These are phyloP conservation scores for Zophobas atratus DNA, from an alignment of 1,140 invertebrate species.

Conservation along the genomic window DNA sequence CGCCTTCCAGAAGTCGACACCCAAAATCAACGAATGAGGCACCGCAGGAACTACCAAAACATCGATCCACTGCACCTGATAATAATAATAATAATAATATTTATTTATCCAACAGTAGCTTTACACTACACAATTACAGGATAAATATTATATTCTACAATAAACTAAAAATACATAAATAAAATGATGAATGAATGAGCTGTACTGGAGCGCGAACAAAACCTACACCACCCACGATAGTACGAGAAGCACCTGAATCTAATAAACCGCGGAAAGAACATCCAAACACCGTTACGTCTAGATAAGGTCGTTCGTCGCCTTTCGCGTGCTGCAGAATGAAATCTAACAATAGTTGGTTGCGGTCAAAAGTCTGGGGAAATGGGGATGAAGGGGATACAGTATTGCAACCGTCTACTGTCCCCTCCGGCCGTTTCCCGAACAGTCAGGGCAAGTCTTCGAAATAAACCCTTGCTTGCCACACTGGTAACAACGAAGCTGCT, in stretches of 20 bases:
- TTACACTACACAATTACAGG: no score
- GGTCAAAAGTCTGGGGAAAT: not conserved
- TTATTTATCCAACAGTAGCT: no score
- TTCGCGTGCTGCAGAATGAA: not conserved
- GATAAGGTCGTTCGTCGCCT: conserved; percentile 23
- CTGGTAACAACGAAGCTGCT: no score
- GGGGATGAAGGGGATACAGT: not conserved
- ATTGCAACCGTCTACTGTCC: no score
- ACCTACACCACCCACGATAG: not conserved
- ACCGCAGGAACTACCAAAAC: conserved; percentile 51
- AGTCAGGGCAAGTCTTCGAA: no score
- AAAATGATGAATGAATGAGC: no score
- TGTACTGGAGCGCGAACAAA: conserved; percentile 35
- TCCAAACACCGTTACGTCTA: conserved; percentile 8
- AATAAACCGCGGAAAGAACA: conserved; percentile 2
- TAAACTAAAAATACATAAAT: no score
- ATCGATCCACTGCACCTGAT: conserved; percentile 29
- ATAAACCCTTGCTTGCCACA: no score
- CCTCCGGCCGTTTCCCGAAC: no score
- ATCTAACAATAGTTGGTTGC: not conserved
- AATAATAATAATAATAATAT: no score
- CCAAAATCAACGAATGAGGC: conserved; percentile 47
- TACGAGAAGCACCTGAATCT: conserved; percentile 5
- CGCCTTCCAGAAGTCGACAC: conserved; percentile 53
- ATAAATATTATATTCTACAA: no score